Base-by-base conservation (phyloP, 2,888 invertebrate species). In the Fragum whitleyi region DNA sequence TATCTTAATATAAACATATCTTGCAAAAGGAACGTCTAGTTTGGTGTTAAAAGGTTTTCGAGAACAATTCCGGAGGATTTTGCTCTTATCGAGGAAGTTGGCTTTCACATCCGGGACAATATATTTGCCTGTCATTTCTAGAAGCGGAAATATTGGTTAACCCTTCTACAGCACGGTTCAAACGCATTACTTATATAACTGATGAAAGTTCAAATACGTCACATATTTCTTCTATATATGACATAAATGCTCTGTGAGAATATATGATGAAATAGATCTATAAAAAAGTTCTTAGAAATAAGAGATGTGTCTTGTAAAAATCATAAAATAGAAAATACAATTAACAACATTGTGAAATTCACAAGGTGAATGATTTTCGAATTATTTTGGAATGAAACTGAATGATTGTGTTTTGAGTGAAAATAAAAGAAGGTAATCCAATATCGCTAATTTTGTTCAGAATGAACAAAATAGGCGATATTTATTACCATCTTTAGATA, bases 201-300 rank as follows among this genome's bases (percentile, higher is more conserved):
- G 47, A 16, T 47, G 14, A 47, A 47, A 47, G 47, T 47, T 47
- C 47, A 47, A 47, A 47, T 47, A 16, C 47, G 7, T 47, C 7
- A 47, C 47, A 47, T 47, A 47, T 47, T 47, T 47, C 47, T 9
- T 47, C n/a, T 47, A 47, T 47, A 47, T 47, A 47, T 47, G 47
- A 47, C 47, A 47, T 14, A 47, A 9, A 47, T 9, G 47, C 47
- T 47, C 7, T 47, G 14, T 36, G 32, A 9, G 9, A 36, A 36
- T 36, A n/a, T n/a, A n/a, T n/a, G n/a, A n/a, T n/a, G n/a, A n/a
- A n/a, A n/a, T n/a, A n/a, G n/a, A n/a, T n/a, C n/a, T n/a, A n/a
- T n/a, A n/a, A n/a, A n/a, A n/a, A n/a, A n/a, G n/a, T n/a, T n/a
- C n/a, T n/a, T n/a, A n/a, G n/a, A n/a, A n/a, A n/a, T n/a, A n/a